These are phyloP conservation scores for Arbacia lixula DNA, from an alignment of 53 echinoderm and acorn worm genomes.

Conservation along the genomic window DNA sequence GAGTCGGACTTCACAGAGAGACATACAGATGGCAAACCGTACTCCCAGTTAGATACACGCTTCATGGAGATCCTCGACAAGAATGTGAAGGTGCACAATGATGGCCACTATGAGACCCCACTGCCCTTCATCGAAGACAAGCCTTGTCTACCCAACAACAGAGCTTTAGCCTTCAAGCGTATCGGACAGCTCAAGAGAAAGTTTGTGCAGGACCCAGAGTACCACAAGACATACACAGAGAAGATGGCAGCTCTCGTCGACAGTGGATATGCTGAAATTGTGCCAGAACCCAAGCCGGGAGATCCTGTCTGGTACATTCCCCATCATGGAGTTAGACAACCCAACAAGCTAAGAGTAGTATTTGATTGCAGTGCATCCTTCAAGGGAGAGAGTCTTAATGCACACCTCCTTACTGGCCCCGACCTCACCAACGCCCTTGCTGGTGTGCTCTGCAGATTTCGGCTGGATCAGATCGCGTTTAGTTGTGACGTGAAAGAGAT, in stretches of 20 bases:
- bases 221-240: slow-evolving; percentile 33
- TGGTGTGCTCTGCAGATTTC: slow-evolving; percentile 59
- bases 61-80: neutral
- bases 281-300: slow-evolving; percentile 35
- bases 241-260: slow-evolving; percentile 60
- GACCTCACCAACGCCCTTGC: slow-evolving; percentile 55
- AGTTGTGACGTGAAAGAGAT: slow-evolving; percentile 57
- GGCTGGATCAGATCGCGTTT: slow-evolving; percentile 53
- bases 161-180: slow-evolving; percentile 31
- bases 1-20: slow-evolving; percentile 52
- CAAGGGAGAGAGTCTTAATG: slow-evolving; percentile 48
- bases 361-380: slow-evolving; percentile 62
- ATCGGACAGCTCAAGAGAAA: slow-evolving; percentile 33
- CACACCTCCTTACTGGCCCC: slow-evolving; percentile 58
- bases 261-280: slow-evolving; percentile 58
- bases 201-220: slow-evolving; percentile 54
- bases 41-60: neutral
- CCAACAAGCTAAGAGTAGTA: slow-evolving; percentile 64
- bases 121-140: slow-evolving; percentile 52
- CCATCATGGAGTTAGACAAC: slow-evolving; percentile 61
- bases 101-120: slow-evolving; percentile 70
- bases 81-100: neutral
- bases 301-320: slow-evolving; percentile 52
- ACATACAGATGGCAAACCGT: neutral
- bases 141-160: slow-evolving; percentile 62